These are phyloP conservation scores for Heteromormyrus szaboi DNA, from an alignment of 2,797 vertebrate genomes.

Conservation along the genomic window DNA sequence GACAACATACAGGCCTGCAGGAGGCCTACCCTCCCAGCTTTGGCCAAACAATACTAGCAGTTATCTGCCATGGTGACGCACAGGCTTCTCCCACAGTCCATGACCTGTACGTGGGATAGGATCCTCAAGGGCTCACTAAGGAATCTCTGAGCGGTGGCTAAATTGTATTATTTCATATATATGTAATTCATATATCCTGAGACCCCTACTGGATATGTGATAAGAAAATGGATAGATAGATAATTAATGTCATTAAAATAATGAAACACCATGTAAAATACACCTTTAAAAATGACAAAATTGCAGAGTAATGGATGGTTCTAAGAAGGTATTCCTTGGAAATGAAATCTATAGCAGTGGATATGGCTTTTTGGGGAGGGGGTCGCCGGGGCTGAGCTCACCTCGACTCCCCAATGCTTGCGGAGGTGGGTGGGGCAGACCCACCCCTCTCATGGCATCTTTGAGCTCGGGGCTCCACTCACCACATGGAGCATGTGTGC, in stretches of 20 bases:
- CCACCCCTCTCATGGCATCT: not conserved
- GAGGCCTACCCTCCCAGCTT: not conserved
- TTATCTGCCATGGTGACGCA: not conserved
- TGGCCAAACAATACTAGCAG: not conserved
- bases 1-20: not conserved
- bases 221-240: not conserved
- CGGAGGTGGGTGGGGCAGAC: not conserved
- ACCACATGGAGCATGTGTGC: slow-evolving; percentile 46
- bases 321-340: not conserved
- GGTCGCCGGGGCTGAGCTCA: not conserved
- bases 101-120: not conserved
- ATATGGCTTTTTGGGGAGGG: not conserved
- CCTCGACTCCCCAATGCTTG: not conserved
- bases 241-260: slow-evolving; percentile 7
- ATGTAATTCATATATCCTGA: not conserved
- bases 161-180: not conserved
- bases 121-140: not conserved
- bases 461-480: not conserved
- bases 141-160: not conserved
- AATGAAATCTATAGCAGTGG: not conserved
- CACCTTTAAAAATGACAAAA: not conserved
- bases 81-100: not conserved
- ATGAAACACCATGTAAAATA: not conserved
- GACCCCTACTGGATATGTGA: not conserved
- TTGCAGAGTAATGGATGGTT: not conserved